A percentile compares a stretch with the other conserved stretches of the same genome.
Conservation (phyloP, 2,888 invertebrate species). For the Tricholauxania praeusta region DNA sequence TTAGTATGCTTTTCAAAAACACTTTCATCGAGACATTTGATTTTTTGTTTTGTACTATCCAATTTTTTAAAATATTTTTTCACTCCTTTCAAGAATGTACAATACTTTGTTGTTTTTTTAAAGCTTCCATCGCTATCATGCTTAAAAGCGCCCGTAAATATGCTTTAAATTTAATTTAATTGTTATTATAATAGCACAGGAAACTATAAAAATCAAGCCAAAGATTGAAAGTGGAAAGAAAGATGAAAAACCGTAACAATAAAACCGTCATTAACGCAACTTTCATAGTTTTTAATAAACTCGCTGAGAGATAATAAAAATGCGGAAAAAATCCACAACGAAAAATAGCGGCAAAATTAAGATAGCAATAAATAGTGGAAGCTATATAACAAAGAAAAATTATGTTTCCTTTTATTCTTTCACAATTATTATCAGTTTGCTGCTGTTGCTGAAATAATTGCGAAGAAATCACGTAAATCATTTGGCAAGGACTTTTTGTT, state of each 20-base stretch:
- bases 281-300: conserved; percentile 11
- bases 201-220: too few species aligned
- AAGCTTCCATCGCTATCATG: too few species aligned
- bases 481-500: neutral
- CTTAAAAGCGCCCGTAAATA: too few species aligned
- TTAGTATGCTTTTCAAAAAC: too few species aligned
- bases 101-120: too few species aligned
- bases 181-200: too few species aligned
- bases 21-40: too few species aligned
- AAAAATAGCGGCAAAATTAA: conserved; percentile 7
- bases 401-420: neutral
- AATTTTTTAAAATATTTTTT: too few species aligned
- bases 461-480: conserved; percentile 39
- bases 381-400: neutral
- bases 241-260: neutral
- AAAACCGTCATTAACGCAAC: conserved; percentile 16
- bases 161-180: too few species aligned
- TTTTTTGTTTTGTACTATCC: too few species aligned
- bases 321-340: neutral
- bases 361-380: conserved; percentile 14
- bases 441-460: conserved; percentile 28
- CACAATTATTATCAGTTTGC: conserved; percentile 33
- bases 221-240: neutral
- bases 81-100: too few species aligned
- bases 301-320: neutral